A percentile compares a stretch with the other conserved stretches of the same genome.
Conservation (phyloP, 1,140 invertebrate species). For the Zaprionus davidi region DNA sequence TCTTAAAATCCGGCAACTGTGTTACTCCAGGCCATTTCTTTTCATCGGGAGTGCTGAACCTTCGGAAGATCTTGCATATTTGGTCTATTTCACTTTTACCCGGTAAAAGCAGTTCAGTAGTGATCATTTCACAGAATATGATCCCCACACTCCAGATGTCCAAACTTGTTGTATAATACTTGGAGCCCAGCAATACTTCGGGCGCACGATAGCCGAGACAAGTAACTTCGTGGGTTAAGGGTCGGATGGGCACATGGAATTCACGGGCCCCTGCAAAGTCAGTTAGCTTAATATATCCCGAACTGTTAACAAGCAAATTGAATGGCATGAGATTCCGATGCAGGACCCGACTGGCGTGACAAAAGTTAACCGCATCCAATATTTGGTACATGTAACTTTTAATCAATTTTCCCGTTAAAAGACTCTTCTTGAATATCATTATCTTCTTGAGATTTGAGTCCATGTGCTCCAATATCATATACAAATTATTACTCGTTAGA, state of each 20-base stretch:
- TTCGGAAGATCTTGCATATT: conserved; percentile 96
- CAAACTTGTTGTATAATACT: conserved; percentile 94
- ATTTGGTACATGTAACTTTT: conserved; percentile 97
- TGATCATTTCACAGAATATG: conserved; percentile 96
- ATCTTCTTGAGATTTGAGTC: conserved; percentile 96
- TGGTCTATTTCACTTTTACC: conserved; percentile 99
- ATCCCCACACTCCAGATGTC: conserved; percentile 98
- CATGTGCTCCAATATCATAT: conserved; percentile 97
- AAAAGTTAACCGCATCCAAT: conserved; percentile 94
- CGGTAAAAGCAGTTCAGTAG: conserved; percentile 93
- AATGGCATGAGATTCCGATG: conserved; percentile 97
- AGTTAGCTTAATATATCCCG: conserved; percentile 93
- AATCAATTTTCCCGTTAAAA: conserved; percentile 87
- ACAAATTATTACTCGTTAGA: conserved; percentile 91
- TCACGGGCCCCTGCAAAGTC: conserved; percentile 95
- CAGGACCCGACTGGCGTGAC: conserved; percentile 94
- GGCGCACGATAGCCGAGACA: conserved; percentile 98
- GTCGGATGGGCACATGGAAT: conserved; percentile 92
- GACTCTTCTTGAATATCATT: conserved; percentile 89
- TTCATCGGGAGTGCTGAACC: conserved; percentile 95
- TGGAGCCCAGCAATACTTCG: conserved; percentile 96
- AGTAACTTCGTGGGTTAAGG: conserved; percentile 97
- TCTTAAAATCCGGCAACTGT: conserved; percentile 94
- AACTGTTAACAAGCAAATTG: conserved; percentile 92
- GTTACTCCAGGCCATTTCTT: conserved; percentile 93